A percentile compares a stretch with the other conserved stretches of the same genome.
Evolutionary conservation across 2,797 vertebrate genomes (phyloP).

Genomic region (Lacerta agilis): DNA sequence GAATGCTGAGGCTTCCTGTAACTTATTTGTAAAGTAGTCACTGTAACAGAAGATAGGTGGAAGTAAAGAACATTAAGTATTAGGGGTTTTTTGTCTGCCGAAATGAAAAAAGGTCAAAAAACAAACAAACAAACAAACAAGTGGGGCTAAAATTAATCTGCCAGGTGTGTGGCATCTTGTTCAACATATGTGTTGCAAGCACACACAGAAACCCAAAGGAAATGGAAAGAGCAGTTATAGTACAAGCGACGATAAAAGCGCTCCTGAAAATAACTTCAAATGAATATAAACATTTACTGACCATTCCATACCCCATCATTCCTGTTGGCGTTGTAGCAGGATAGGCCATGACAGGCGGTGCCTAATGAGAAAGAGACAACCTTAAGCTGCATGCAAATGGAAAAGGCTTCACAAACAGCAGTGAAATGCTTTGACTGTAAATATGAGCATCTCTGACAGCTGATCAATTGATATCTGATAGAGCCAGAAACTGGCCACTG

Average conservation of each 20-base stretch:
- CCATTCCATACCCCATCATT: slow-evolving; percentile 93
- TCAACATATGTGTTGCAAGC: neutral
- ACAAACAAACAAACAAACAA: slow-evolving; percentile 6
- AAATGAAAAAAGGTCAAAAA: neutral
- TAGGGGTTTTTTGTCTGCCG: neutral
- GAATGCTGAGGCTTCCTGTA: neutral
- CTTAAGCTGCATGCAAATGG: slow-evolving; percentile 49
- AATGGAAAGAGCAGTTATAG: neutral
- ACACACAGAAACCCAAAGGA: neutral
- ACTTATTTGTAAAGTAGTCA: neutral
- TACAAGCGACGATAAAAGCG: neutral
- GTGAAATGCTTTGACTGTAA: slow-evolving; percentile 18
- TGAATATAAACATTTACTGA: slow-evolving; percentile 80
- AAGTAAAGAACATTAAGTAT: neutral
- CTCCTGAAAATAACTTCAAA: neutral
- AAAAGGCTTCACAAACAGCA: neutral
- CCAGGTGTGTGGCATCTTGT: neutral
- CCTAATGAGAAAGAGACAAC: slow-evolving; percentile 79
- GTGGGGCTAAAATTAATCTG: neutral
- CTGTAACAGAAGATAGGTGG: neutral
- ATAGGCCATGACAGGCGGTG: slow-evolving; percentile 94
- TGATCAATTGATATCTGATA: slow-evolving; percentile 59
- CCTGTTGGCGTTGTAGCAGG: slow-evolving; percentile 95
- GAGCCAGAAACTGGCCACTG: slow-evolving; percentile 34
- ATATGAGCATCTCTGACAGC: slow-evolving; percentile 48